These are phyloP conservation scores for Alectoris magna DNA, from an alignment of 2,797 vertebrate genomes.

Conservation along the genomic window DNA sequence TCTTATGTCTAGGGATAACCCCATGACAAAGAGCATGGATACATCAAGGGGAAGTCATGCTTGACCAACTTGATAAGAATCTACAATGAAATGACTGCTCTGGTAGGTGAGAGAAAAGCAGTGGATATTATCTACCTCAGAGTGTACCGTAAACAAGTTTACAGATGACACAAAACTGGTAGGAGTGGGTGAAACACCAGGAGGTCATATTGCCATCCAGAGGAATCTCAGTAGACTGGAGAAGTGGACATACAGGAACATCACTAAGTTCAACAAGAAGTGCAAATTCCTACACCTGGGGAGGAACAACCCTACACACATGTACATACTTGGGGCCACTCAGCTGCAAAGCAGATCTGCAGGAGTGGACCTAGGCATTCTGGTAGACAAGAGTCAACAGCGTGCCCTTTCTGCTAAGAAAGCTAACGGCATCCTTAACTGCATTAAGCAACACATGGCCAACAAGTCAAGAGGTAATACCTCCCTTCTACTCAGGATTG, in stretches of 20 bases:
- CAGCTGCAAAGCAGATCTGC: no score
- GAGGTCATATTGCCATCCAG: background rate
- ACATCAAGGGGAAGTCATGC: no score
- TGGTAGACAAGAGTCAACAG: background rate
- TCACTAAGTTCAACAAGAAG: no score
- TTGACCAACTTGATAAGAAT: background rate
- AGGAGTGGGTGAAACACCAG: background rate
- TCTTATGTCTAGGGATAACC: no score
- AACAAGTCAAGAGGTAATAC: no score
- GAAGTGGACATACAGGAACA: background rate
- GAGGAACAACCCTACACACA: no score
- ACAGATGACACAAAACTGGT: background rate
- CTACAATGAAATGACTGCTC: background rate
- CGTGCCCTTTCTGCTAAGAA: background rate
- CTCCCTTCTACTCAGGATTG: no score
- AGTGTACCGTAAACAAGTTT: background rate
- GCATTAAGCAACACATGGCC: no score
- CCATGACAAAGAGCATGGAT: no score
- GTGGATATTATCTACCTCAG: background rate
- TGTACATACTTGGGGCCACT: no score
- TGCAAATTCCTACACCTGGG: no score
- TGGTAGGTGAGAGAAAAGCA: background rate
- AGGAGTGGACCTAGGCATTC: background rate
- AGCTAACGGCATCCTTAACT: background rate
- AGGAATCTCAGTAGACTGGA: background rate